These are phyloP conservation scores for Gerris lacustris DNA, from an alignment of 2,888 invertebrate species.

Conservation along the genomic window DNA sequence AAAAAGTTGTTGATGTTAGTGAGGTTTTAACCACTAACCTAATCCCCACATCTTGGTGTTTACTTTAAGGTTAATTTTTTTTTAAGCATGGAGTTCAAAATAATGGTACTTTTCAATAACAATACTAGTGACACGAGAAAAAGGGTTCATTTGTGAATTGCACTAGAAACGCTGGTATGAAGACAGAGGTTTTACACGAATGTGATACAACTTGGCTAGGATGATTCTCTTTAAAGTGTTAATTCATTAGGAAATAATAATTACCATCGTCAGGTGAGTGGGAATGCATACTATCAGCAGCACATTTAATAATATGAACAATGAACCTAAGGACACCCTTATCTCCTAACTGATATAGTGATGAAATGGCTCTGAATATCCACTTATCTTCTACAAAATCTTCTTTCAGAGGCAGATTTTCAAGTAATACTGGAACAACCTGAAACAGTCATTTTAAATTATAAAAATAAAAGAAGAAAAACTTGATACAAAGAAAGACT, in stretches of 20 bases:
- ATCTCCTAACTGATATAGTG: conserved; percentile 50
- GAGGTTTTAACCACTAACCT: too few species aligned
- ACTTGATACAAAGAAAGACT: conserved; percentile 10
- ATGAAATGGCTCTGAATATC: conserved; percentile 51
- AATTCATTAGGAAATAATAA: conserved; percentile 14
- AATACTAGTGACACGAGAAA: too few species aligned
- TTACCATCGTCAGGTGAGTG: conserved; percentile 45
- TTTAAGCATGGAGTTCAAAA: too few species aligned
- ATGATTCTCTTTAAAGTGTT: too few species aligned
- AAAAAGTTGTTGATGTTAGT: too few species aligned
- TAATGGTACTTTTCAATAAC: too few species aligned
- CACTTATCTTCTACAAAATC: conserved; percentile 62
- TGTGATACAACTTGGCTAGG: too few species aligned
- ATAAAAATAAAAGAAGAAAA: conserved; percentile 5
- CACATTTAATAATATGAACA: conserved; percentile 43
- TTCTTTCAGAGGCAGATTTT: conserved; percentile 56
- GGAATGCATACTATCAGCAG: conserved; percentile 45
- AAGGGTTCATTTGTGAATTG: too few species aligned
- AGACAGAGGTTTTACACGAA: too few species aligned
- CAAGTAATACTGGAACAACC: conserved; percentile 58
- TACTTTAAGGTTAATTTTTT: too few species aligned
- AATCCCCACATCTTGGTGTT: too few species aligned
- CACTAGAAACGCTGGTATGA: too few species aligned
- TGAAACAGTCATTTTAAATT: conserved; percentile 31
- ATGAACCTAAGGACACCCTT: conserved; percentile 44